A percentile compares a stretch with the other conserved stretches of the same genome.
Conservation (phyloP, 2,113 vertebrate genomes). For the Stegastes partitus region DNA sequence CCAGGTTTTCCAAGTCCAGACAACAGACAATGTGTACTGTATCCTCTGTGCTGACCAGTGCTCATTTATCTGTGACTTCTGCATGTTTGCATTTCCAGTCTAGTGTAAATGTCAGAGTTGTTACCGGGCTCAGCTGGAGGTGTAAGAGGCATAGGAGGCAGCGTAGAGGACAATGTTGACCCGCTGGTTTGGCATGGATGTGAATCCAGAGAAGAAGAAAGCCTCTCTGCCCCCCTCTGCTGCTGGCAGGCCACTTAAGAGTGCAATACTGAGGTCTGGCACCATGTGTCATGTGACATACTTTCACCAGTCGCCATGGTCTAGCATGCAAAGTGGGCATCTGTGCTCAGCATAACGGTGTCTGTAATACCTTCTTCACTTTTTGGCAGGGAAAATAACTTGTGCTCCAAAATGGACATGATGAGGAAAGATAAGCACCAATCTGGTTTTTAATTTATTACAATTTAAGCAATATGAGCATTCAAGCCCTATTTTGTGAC, state of each 20-base stretch:
- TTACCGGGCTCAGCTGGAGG: conserved; percentile 85
- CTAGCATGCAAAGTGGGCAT: conserved; percentile 45
- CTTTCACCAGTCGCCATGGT: conserved; percentile 51
- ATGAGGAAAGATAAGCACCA: not conserved
- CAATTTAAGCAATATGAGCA: not conserved
- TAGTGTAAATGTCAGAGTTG: conserved; percentile 43
- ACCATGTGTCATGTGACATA: conserved; percentile 76
- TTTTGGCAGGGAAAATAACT: conserved; percentile 1
- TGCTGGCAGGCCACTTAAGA: conserved; percentile 69
- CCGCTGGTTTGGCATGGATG: conserved; percentile 77
- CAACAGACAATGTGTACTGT: not conserved
- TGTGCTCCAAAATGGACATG: not conserved
- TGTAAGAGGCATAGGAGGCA: conserved; percentile 84
- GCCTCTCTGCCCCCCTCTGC: conserved; percentile 60
- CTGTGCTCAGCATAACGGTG: not conserved
- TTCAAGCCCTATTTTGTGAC: not conserved
- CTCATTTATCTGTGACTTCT: conserved; percentile 5
- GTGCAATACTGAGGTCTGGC: conserved; percentile 62
- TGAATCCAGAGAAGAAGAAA: conserved; percentile 58
- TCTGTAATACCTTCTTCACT: not conserved
- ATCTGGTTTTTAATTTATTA: not conserved
- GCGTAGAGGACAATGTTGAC: conserved; percentile 63
- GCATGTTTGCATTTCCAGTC: conserved; percentile 3
- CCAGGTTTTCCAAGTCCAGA: not conserved
- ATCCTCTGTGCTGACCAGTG: conserved; percentile 15